Evolutionary conservation across 1,140 invertebrate species (phyloP).

Genomic region (Oncopeltus fasciatus): DNA sequence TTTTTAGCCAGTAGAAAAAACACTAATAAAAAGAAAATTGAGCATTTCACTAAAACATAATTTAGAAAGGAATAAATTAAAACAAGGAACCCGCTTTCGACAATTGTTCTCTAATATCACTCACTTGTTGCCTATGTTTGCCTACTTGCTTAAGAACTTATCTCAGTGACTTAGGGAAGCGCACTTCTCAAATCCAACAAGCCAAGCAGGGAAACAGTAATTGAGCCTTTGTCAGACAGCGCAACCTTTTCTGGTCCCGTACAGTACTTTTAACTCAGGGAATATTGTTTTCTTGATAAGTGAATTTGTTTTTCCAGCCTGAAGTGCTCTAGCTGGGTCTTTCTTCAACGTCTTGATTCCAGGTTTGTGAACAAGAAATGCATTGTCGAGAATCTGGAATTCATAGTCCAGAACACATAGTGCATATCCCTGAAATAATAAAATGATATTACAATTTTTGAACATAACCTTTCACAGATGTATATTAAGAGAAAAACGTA

Average conservation of each 20-base stretch:
- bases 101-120: background rate
- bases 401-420: slow-evolving; percentile 77
- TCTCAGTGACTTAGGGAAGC: no score
- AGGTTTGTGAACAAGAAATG: slow-evolving; percentile 73
- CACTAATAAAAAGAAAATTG: background rate
- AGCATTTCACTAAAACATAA: background rate
- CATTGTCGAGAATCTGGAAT: slow-evolving; percentile 78
- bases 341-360: slow-evolving; percentile 69
- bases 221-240: slow-evolving; percentile 41
- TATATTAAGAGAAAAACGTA: no score
- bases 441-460: no score
- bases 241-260: slow-evolving; percentile 63
- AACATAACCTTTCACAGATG: no score
- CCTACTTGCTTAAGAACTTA: no score
- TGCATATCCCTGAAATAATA: slow-evolving; percentile 57
- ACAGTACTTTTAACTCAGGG: slow-evolving; percentile 69
- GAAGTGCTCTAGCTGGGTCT: slow-evolving; percentile 53
- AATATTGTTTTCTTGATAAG: slow-evolving; percentile 67
- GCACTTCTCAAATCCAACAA: no score
- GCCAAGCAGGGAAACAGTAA: no score
- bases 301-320: slow-evolving; percentile 61
- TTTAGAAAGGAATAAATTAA: background rate
- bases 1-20: no score
- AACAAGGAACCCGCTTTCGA: background rate
- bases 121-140: background rate